Evolutionary conservation across 2,888 invertebrate genomes (phyloP), one percentile per base, ranked within the genome.

Genomic region (Eubasilissa splendida): DNA sequence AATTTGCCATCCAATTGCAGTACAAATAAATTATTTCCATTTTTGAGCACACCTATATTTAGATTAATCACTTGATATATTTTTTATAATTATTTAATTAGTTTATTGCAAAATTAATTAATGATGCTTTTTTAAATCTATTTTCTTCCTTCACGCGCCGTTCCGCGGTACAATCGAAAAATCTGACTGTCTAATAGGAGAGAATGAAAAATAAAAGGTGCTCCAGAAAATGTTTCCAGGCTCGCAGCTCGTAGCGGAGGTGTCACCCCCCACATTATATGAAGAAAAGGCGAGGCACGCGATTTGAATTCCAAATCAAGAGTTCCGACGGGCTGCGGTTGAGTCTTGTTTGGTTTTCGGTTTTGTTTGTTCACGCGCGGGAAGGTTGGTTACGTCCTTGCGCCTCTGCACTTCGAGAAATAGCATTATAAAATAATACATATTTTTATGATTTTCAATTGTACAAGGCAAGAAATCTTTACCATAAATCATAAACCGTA

Each of bases 231-330:
- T 82, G 73, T 82, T 82, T 80, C 75, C 54, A 60, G 77, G 68
- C 33, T 79, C 73, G 50, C 71, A 65, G 53, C 77, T n/a, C 65
- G 75, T 31, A 56, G n/a, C 53, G 71, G 56, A 82, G 81, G 82
- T 84, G 84, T 83, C 82, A 84, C 82, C 80, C 83, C 65, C 63
- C 77, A 60, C 79, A 68, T 66, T 76, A 68, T 70, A 82, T 66
- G 81, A 84, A 82, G 83, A 81, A 83, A 82, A 89, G 88, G 88
- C 88, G 87, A 86, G 86, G 87, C 85, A 85, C 90, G 88, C 87
- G 88, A 91, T 91, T 91, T 90, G 91, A 91, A 90, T 90, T 86
- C 89, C 91, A 90, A 91, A 91, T 90, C 87, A 87, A 85, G 52
- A 86, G 88, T 86, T 87, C 87, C 87, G 85, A 87, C 89, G 89